A percentile compares a stretch with the other conserved stretches of the same genome.
These are phyloP conservation scores for Philereme vetulata DNA, from an alignment of 2,888 invertebrate species.

Conservation along the genomic window DNA sequence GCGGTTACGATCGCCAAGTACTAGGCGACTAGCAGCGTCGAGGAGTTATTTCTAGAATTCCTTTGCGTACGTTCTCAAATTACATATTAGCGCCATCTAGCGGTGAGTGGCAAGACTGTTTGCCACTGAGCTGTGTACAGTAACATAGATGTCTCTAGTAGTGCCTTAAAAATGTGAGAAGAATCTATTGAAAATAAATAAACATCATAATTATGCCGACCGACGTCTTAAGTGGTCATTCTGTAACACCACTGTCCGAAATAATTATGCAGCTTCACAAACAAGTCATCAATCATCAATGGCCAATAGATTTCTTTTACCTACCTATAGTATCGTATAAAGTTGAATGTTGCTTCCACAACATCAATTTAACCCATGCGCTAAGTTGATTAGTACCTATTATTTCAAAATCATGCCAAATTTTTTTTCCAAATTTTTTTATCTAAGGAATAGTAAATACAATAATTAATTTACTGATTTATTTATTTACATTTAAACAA, in stretches of 20 bases:
- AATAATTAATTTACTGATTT: background rate
- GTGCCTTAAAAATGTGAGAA: background rate
- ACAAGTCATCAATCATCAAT: too few species aligned
- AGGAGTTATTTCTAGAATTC: slow-evolving; percentile 19
- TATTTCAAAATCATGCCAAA: too few species aligned
- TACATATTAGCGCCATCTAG: slow-evolving; percentile 48
- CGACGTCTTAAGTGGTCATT: too few species aligned
- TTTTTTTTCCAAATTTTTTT: background rate
- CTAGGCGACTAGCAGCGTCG: slow-evolving; percentile 59
- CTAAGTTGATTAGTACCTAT: too few species aligned
- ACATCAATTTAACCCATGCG: too few species aligned
- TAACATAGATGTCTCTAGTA: slow-evolving; percentile 20
- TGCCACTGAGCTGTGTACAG: background rate
- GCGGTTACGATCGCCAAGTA: slow-evolving; percentile 81
- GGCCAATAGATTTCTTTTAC: too few species aligned
- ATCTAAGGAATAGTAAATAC: background rate
- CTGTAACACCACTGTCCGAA: too few species aligned
- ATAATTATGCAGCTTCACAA: too few species aligned
- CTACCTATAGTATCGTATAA: too few species aligned
- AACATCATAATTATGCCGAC: too few species aligned
- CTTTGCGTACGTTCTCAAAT: background rate
- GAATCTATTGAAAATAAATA: too few species aligned
- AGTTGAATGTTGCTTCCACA: too few species aligned
- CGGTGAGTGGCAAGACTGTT: slow-evolving; percentile 35
- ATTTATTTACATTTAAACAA: slow-evolving; percentile 36